Conservation (phyloP, 2,888 invertebrate species). For the Monoplex corrugatus region DNA sequence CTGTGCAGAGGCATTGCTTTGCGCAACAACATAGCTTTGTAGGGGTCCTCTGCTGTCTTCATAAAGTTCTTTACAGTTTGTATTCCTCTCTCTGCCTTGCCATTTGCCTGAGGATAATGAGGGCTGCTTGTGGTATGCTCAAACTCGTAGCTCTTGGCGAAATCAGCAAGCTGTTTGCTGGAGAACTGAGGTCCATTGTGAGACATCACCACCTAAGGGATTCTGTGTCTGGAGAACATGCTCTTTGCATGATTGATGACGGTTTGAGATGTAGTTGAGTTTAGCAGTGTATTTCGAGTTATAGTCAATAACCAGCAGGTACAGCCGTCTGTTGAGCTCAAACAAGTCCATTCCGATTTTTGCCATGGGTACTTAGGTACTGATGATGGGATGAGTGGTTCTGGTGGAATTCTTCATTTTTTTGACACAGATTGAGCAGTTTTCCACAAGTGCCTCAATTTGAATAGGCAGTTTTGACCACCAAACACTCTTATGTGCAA, state of each 20-base stretch:
- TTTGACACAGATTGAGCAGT: slow-evolving; percentile 38
- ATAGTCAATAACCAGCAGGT: slow-evolving; percentile 45
- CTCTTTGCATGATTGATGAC: slow-evolving; percentile 22
- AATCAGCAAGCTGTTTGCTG: slow-evolving; percentile 10
- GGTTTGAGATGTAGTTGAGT: background rate
- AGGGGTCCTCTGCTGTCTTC: too few species aligned
- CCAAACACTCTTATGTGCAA: slow-evolving; percentile 30
- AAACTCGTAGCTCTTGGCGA: slow-evolving; percentile 18
- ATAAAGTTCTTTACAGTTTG: too few species aligned
- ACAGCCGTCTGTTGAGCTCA: background rate
- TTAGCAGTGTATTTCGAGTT: slow-evolving; percentile 41
- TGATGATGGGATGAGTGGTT: slow-evolving; percentile 38
- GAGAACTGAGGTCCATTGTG: slow-evolving; percentile 41
- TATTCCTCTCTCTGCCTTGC: too few species aligned
- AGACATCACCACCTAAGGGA: slow-evolving; percentile 20
- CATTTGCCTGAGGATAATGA: too few species aligned
- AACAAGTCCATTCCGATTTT: slow-evolving; percentile 37
- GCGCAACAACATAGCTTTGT: too few species aligned
- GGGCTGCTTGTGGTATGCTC: slow-evolving; percentile 34
- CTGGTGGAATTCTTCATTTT: background rate
- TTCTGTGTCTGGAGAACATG: slow-evolving; percentile 17
- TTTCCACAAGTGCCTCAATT: slow-evolving; percentile 40
- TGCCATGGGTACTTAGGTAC: slow-evolving; percentile 37
- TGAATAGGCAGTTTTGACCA: slow-evolving; percentile 34
- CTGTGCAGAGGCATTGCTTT: too few species aligned